Evolutionary conservation across 2,888 invertebrate genomes (phyloP).

Genomic region (Gymnosoma rotundatum): DNA sequence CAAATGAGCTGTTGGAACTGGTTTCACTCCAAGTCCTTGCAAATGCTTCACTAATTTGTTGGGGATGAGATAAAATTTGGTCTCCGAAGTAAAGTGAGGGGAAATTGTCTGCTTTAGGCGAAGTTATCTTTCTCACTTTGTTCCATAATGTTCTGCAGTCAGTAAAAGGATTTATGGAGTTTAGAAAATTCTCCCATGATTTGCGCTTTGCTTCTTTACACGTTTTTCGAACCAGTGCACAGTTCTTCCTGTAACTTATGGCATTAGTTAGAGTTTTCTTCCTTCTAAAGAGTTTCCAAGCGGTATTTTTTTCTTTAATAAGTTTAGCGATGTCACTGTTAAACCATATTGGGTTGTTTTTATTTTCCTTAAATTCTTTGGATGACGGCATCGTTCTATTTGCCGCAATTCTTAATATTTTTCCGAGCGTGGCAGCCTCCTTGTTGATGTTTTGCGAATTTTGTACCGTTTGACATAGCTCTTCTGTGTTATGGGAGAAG

Average conservation of each 20-base stretch:
- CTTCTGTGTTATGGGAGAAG: background rate
- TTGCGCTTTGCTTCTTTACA: conserved; percentile 12
- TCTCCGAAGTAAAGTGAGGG: background rate
- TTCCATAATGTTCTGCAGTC: conserved; percentile 10
- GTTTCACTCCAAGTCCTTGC: conserved; percentile 13
- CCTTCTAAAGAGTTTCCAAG: background rate
- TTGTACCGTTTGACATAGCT: background rate
- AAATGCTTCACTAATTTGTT: background rate
- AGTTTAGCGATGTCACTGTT: background rate
- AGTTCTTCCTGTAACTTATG: conserved; percentile 2
- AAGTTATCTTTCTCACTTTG: conserved; percentile 22
- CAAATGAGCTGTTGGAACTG: conserved; percentile 8
- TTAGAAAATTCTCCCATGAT: conserved; percentile 20
- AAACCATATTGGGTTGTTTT: conserved; percentile 14
- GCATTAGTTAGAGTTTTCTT: background rate
- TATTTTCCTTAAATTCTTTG: background rate
- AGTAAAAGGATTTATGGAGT: conserved; percentile 16
- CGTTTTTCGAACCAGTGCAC: background rate
- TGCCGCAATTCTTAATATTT: conserved; percentile 1
- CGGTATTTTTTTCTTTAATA: conserved; percentile 6
- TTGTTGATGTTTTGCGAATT: conserved; percentile 6
- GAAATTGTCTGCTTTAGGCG: background rate
- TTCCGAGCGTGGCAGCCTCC: background rate
- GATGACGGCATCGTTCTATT: background rate
- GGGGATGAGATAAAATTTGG: conserved; percentile 11